Conservation (phyloP, 1,140 invertebrate species). For the Musca domestica region DNA sequence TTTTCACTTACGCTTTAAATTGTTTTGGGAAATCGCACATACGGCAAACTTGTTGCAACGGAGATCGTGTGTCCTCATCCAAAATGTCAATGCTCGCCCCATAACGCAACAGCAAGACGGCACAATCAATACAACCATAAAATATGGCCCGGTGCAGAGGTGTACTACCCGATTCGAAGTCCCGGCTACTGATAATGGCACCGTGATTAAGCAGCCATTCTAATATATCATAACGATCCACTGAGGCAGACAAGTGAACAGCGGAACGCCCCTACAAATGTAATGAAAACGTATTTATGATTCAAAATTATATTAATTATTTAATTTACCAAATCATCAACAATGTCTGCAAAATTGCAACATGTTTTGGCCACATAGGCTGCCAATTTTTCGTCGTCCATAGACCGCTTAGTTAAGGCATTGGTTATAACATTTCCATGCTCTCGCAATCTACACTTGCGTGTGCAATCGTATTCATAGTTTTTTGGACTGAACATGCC, state of each 20-base stretch:
- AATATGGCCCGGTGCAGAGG: constrained; percentile 69
- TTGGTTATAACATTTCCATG: constrained; percentile 61
- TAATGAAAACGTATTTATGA: neutral
- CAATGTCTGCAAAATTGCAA: constrained; percentile 56
- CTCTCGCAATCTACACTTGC: constrained; percentile 57
- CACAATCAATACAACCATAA: constrained; percentile 66
- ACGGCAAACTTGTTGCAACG: constrained; percentile 44
- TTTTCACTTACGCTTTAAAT: constrained; percentile 20
- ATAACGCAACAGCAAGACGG: constrained; percentile 60
- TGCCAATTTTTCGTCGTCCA: constrained; percentile 55
- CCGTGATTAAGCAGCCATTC: constrained; percentile 65
- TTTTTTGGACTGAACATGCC: constrained; percentile 23
- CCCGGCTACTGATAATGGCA: constrained; percentile 60
- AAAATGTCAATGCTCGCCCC: constrained; percentile 49
- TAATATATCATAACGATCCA: constrained; percentile 61
- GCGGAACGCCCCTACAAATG: constrained; percentile 58
- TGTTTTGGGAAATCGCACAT: constrained; percentile 30
- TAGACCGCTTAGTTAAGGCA: constrained; percentile 57
- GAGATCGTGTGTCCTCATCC: constrained; percentile 42
- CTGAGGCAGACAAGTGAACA: constrained; percentile 67
- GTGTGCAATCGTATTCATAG: constrained; percentile 54
- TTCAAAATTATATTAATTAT: neutral
- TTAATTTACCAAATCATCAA: constrained; percentile 44
- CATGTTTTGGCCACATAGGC: constrained; percentile 59
- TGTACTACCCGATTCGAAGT: constrained; percentile 68